Percentiles rank a stretch among this genome's conserved stretches.
These are phyloP conservation scores for Thalassarche chlororhynchos DNA, from an alignment of 2,113 vertebrate genomes.

Conservation along the genomic window DNA sequence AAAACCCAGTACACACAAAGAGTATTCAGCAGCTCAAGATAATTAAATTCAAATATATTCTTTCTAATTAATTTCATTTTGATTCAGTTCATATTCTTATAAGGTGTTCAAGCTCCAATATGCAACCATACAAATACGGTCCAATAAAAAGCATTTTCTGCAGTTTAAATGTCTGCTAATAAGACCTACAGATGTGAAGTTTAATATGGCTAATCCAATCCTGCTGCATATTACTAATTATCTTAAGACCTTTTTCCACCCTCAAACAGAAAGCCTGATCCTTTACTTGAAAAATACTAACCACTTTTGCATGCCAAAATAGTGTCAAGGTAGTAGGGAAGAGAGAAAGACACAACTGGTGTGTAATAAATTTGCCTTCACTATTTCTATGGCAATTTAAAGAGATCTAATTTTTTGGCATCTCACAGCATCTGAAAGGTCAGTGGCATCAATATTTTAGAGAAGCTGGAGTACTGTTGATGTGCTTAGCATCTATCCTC, in stretches of 20 bases:
- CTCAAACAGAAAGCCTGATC: neutral
- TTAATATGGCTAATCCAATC: neutral
- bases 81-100: neutral
- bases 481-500: neutral
- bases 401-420: neutral
- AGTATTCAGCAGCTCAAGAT: neutral
- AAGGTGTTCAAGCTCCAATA: neutral
- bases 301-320: neutral
- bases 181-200: neutral
- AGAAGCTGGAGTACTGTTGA: neutral
- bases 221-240: neutral
- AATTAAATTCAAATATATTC: slow-evolving; percentile 50
- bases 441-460: neutral
- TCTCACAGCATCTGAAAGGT: neutral
- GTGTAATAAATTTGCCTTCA: neutral
- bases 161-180: neutral
- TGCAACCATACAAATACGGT: neutral
- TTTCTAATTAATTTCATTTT: slow-evolving; percentile 44
- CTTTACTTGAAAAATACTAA: neutral
- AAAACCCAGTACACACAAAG: neutral
- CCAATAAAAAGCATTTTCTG: neutral
- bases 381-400: neutral
- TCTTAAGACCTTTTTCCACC: neutral
- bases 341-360: neutral
- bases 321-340: neutral